Evolutionary conservation across 1,140 invertebrate genomes (phyloP), one percentile per base, ranked within the genome.

Genomic region (Megathymus violae): DNA sequence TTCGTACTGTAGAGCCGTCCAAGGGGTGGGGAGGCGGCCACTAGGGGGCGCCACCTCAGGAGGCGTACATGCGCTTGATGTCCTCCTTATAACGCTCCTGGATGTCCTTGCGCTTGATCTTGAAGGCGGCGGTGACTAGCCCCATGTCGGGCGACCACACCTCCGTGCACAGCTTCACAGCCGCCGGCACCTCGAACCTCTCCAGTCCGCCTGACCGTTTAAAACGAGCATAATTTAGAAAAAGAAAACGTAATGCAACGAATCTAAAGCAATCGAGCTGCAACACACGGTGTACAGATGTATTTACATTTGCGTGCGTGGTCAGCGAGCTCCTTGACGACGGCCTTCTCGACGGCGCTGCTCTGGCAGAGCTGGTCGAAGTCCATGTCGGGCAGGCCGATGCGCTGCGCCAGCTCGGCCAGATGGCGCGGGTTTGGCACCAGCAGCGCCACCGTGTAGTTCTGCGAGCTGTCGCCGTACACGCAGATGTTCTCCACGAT

Each of bases 401-500:
- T 73, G 65, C 93, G 94, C 1, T 70, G 76, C 0, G 95, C 96
- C 38, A 98, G 89, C 51, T 94, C 93, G 59, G 94, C 92, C 4
- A 98, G 89, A 62, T 94, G 93, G 76, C 91, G 91, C 63, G 93
- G 94, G 88, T 97, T 97, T 0, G 98, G 98, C 44, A 99, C 97
- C 13, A 99, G 93, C 9, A 99, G 92, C 22, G 97, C 98, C 19
- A 99, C 97, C 0, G 96, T 95, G 82, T 95, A 97, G 64, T 94
- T 93, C 84, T 98, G 97, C 17, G 93, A 93, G 3, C 95, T 93
- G 91, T 98, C 97, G 15, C 97, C 98, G 89, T 98, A 98, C 5
- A 99, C 95, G 79, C 98, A 99, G 79, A 99, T 96, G 84, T 99
- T 99, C 81, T 99, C 98, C n/a, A 99, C 96, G 15, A 98, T 87